These are phyloP conservation scores for Eupithecia vulgata DNA, from an alignment of 2,888 invertebrate species.

Conservation along the genomic window DNA sequence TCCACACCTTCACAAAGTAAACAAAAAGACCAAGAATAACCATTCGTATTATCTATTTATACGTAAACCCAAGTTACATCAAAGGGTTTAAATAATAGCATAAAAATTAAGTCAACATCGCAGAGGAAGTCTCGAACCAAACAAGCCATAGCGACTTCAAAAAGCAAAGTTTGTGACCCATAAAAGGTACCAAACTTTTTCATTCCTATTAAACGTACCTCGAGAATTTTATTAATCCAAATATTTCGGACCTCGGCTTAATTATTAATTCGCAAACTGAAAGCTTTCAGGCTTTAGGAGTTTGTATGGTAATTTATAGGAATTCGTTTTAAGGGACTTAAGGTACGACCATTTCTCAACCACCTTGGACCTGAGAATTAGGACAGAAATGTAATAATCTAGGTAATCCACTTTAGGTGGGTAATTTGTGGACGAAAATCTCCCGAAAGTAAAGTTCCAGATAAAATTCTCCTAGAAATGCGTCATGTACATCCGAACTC, in stretches of 20 bases:
- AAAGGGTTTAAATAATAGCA: constrained; percentile 1
- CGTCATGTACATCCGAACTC: too few relatives aligned
- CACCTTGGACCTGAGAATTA: background rate
- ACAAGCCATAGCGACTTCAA: constrained; percentile 9
- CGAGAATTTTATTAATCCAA: constrained; percentile 70
- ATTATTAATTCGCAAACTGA: constrained; percentile 71
- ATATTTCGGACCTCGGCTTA: constrained; percentile 48
- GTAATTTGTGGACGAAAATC: too few relatives aligned
- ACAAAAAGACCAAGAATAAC: background rate
- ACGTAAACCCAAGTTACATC: constrained; percentile 5
- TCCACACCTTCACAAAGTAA: background rate
- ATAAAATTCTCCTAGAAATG: too few relatives aligned
- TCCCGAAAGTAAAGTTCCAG: too few relatives aligned
- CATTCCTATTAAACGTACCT: constrained; percentile 23
- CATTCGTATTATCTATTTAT: background rate
- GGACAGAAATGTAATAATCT: too few relatives aligned
- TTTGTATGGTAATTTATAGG: constrained; percentile 68
- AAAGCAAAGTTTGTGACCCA: constrained; percentile 13
- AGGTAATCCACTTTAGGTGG: too few relatives aligned
- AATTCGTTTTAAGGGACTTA: constrained; percentile 39
- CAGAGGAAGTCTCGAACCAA: constrained; percentile 3
- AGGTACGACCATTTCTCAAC: background rate
- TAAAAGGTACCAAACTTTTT: constrained; percentile 10
- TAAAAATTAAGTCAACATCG: background rate
- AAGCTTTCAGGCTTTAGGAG: constrained; percentile 71